Evolutionary conservation across 2,888 invertebrate species (phyloP).

Genomic region (Magallana nippona): DNA sequence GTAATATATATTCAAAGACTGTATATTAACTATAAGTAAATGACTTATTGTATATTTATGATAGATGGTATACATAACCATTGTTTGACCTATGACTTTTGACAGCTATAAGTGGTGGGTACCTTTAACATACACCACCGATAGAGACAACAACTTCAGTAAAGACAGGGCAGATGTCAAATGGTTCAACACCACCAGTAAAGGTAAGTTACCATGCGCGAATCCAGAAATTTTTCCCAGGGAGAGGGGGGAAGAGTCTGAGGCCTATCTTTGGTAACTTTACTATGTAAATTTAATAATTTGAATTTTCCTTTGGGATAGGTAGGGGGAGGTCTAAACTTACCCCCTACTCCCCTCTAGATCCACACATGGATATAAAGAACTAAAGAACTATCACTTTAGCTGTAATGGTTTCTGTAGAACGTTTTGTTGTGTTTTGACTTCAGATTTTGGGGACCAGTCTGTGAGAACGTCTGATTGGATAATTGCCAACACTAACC

Average conservation of each 20-base stretch:
- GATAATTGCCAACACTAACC: constrained; percentile 74
- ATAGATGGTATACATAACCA: background rate
- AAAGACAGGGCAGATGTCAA: constrained; percentile 49
- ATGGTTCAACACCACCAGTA: constrained; percentile 49
- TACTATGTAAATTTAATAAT: no score
- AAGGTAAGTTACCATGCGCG: background rate
- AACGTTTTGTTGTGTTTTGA: background rate
- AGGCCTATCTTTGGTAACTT: no score
- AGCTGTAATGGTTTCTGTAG: background rate
- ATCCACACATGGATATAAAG: background rate
- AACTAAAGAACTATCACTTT: no score
- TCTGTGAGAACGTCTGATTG: constrained; percentile 55
- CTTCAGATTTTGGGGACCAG: background rate
- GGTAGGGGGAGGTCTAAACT: no score
- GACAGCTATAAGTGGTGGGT: constrained; percentile 63
- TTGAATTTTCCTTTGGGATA: no score
- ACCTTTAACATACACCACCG: constrained; percentile 60
- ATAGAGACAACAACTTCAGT: constrained; percentile 45
- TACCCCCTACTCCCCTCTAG: no score
- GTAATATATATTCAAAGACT: no score
- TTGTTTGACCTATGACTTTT: constrained; percentile 16
- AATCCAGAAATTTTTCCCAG: no score
- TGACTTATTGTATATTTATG: no score
- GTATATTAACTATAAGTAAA: no score
- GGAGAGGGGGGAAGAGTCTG: no score